Base-by-base conservation (phyloP, 2,888 invertebrate genomes). In the Agapostemon virescens region DNA sequence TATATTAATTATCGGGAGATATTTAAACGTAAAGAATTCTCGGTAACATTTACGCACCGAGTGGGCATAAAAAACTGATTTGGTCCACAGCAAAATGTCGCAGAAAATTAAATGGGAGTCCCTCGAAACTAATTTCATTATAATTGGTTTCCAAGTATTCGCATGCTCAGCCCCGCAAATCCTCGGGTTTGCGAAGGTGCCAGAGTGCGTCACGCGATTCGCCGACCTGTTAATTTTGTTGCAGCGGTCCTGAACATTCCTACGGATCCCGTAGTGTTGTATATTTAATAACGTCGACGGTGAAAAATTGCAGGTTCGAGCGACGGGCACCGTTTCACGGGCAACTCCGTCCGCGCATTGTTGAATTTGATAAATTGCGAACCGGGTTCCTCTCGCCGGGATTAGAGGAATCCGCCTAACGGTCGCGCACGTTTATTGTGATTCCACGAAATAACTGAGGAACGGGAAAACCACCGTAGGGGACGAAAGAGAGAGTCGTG, bases 341-440 rank as follows among this genome's bases (percentile, higher is more conserved):
- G 13, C 63, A 38, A 30, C 42, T 66, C 9, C 38, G 38, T 38
- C 23, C 52, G 30, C 17, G 40, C 42, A n/a, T 23, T 70, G 67
- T 75, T 75, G 63, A 75, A 49, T 75, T 75, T 69, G 26, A 69
- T 75, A 68, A 61, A 61, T 68, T 42, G 77, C 58, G 23, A 55
- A n/a, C 3, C 40, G 33, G 36, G 17, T 61, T 30, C 30, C 61
- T 42, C n/a, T 66, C 30, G 23, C 5, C 15, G 17, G 67, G 67
- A 74, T 74, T 58, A 67, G 58, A 74, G 74, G 58, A 74, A 67
- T 67, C 67, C 66, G 52, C 26, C 71, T 45, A 71, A 63, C 61
- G 71, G 45, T 45, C n/a, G 30, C 38, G 74, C 74, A 26, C 67
- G 52, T 67, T 74, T 66, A 71, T 71, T 63, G 61, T 66, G 52